Conservation (phyloP, 2,888 invertebrate species). For the Mystacides longicornis region DNA sequence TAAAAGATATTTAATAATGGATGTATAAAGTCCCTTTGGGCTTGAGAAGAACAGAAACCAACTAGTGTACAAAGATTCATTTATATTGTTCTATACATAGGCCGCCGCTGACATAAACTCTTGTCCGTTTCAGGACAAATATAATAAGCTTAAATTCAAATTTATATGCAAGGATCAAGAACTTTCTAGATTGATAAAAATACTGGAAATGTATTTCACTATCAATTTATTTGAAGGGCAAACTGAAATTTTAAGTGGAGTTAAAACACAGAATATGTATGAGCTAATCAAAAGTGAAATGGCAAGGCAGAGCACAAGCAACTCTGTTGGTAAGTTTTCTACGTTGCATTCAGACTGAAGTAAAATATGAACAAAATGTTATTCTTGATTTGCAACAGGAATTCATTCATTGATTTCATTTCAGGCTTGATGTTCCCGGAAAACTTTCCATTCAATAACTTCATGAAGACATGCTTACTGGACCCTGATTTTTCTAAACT, state of each 20-base stretch:
- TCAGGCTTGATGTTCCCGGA: slow-evolving; percentile 17
- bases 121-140: slow-evolving; percentile 9
- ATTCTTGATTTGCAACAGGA: not conserved
- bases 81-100: not conserved
- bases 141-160: slow-evolving; percentile 17
- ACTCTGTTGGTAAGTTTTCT: slow-evolving; percentile 3
- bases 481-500: slow-evolving; percentile 22
- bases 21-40: no score
- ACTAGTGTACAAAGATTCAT: no score
- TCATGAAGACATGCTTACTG: slow-evolving; percentile 20
- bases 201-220: slow-evolving; percentile 1
- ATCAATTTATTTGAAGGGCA: slow-evolving; percentile 9
- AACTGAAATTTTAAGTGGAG: not conserved
- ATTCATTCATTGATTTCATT: slow-evolving; percentile 7
- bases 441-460: slow-evolving; percentile 18
- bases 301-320: slow-evolving; percentile 4
- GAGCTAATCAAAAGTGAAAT: slow-evolving; percentile 18
- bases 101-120: not conserved
- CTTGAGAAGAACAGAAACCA: no score
- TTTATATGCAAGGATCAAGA: slow-evolving; percentile 10
- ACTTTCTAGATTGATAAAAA: slow-evolving; percentile 7
- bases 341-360: not conserved
- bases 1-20: no score
- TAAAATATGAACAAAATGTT: not conserved
- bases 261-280: slow-evolving; percentile 6